Conservation (phyloP, 35 echinoderm and acorn worm genomes). For the Nesometra sesokonis region DNA sequence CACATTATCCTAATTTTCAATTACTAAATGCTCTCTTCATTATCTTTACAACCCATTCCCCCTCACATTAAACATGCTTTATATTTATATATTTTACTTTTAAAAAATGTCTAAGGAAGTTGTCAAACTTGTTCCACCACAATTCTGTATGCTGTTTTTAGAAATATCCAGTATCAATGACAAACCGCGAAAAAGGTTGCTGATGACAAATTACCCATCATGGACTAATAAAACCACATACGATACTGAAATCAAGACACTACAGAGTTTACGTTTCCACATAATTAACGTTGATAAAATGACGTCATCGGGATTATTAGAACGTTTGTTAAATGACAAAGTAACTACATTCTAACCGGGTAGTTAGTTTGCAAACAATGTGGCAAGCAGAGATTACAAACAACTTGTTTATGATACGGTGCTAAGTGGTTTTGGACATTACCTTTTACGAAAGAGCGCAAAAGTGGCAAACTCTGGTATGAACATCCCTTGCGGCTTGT, state of each 20-base stretch:
- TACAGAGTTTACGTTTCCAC: neutral
- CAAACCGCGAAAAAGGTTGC: no score
- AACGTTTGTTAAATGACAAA: neutral
- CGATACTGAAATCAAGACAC: neutral
- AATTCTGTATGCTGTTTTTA: no score
- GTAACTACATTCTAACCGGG: neutral
- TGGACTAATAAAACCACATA: neutral
- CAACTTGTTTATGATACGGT: neutral
- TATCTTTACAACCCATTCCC: no score
- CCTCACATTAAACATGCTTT: no score
- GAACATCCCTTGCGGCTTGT: neutral
- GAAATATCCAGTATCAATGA: no score
- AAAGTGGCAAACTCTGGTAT: neutral
- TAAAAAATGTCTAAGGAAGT: no score
- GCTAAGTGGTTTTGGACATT: neutral
- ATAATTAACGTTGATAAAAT: neutral
- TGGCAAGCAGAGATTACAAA: neutral
- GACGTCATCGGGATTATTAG: neutral
- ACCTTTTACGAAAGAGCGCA: neutral
- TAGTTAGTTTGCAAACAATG: neutral
- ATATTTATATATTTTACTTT: no score
- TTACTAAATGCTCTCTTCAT: no score
- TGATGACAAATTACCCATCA: no score
- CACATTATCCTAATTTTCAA: no score
- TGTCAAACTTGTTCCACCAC: no score